These are phyloP conservation scores for Sorex fumeus DNA, from an alignment of 2,113 vertebrate genomes.

Conservation along the genomic window DNA sequence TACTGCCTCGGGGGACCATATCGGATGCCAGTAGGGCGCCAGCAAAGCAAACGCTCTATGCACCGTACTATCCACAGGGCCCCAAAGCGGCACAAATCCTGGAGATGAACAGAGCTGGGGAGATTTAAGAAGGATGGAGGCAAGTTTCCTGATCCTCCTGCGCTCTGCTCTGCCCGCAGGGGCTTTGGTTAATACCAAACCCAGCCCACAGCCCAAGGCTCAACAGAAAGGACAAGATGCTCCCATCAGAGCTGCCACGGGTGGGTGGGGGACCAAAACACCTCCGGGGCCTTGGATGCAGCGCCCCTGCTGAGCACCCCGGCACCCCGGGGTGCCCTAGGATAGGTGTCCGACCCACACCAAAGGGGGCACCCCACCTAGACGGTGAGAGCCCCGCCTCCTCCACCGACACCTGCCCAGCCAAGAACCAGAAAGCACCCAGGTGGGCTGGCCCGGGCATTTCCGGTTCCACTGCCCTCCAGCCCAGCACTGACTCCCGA, in stretches of 20 bases:
- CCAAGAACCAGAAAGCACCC: slow-evolving; percentile 24
- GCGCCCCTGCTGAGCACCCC: background rate
- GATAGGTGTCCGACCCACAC: background rate
- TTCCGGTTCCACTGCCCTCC: background rate
- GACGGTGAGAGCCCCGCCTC: background rate
- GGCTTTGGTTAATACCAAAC: background rate
- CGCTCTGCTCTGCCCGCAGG: slow-evolving; percentile 12
- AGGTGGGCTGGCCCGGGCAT: background rate
- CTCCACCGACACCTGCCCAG: background rate
- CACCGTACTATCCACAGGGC: too few relatives aligned
- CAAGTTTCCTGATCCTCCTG: background rate
- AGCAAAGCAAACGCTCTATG: too few relatives aligned
- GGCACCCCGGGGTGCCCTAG: background rate
- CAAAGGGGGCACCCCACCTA: background rate
- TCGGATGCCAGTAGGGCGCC: too few relatives aligned
- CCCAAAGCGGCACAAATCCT: background rate
- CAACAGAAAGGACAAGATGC: slow-evolving; percentile 4
- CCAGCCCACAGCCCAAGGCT: background rate
- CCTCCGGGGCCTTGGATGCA: too few relatives aligned
- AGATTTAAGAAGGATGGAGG: background rate
- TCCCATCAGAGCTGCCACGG: slow-evolving; percentile 8
- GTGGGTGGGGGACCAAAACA: too few relatives aligned
- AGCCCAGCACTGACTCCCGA: background rate
- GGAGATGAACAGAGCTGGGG: background rate
- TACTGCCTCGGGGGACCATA: too few relatives aligned